Evolutionary conservation across 2,888 invertebrate genomes (phyloP), one percentile per base, ranked within the genome.

Genomic region (Napeogenes inachia): DNA sequence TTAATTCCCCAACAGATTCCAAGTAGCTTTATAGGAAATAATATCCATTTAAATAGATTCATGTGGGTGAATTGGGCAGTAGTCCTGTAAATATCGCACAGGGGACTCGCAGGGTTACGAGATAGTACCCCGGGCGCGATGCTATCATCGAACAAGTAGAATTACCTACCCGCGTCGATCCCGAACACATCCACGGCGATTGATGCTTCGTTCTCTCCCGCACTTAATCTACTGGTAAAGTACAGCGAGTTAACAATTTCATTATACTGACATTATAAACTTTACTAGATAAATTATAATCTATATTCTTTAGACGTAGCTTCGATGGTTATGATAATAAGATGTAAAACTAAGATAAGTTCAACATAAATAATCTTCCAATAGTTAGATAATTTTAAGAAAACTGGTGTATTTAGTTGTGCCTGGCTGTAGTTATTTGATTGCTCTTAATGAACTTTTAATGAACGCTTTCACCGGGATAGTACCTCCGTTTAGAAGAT

Each of bases 231-330:
- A 57, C 57, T 32, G 54, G 58, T 56, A 54, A 59, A 65, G 59
- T 62, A 55, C 56, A 54, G 58, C 63, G 58, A 66, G 69, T 65
- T 69, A 66, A 70, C 66, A 60, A 68, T 70, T 68, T 66, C 65
- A 65, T 68, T 70, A 68, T 67, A 46, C 56, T 56, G 53, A 60
- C 46, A 55, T 45, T 59, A 32, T 62, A 58, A 55, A 55, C 62
- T 58, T 55, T 13, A 13, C 30, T 33, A 57, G 57, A 57, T 57
- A 47, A 57, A 47, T 47, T 45, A 57, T 57, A 46, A 42, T 42
- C 42, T 42, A 42, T 10, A 42, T 42, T 42, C 12, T 42, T 10
- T 42, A 42, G 42, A 10, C 5, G 5, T 42, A 42, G 5, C 5
- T 42, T 42, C 42, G 42, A 42, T 12, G 42, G 10, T 42, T 42